phyloP scores from a whole-genome alignment of 64 coral and sea anemone genomes.

The Stylophora pistillata region DNA sequence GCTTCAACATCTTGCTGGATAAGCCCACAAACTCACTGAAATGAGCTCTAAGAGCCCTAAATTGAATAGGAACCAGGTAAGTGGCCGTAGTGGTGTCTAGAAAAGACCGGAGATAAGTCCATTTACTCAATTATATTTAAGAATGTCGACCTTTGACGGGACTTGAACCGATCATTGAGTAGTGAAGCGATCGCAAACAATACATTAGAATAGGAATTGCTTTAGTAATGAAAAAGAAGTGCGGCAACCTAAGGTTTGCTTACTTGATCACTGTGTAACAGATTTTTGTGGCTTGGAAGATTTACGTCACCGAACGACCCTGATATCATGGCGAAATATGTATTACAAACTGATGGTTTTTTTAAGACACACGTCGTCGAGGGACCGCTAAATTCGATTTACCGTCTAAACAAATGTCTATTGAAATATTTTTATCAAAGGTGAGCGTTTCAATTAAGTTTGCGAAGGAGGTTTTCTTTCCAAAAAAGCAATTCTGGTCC shows the following conservation, averaged over 20 bases:
- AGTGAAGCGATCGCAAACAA: background rate
- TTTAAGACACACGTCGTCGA: too few relatives aligned
- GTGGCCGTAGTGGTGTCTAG: background rate
- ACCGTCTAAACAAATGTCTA: too few relatives aligned
- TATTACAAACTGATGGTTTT: too few relatives aligned
- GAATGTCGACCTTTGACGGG: constrained; percentile 7
- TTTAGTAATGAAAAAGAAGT: background rate
- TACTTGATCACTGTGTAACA: background rate
- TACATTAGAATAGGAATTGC: background rate
- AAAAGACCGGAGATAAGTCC: background rate
- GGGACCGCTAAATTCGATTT: too few relatives aligned
- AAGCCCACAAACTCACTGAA: background rate
- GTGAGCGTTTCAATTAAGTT: too few relatives aligned
- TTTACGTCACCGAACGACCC: background rate
- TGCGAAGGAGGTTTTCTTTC: too few relatives aligned
- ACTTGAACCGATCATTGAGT: background rate
- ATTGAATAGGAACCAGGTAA: constrained; percentile 9
- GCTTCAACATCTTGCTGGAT: background rate
- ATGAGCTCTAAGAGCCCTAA: constrained; percentile 10
- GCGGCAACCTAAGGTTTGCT: background rate
- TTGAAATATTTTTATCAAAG: too few relatives aligned
- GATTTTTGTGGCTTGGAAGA: background rate
- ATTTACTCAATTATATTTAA: background rate
- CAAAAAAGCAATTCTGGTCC: too few relatives aligned
- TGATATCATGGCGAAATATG: too few relatives aligned